These are phyloP conservation scores for Drosophila bocqueti DNA, from an alignment of 1,140 invertebrate genomes.

Conservation along the genomic window DNA sequence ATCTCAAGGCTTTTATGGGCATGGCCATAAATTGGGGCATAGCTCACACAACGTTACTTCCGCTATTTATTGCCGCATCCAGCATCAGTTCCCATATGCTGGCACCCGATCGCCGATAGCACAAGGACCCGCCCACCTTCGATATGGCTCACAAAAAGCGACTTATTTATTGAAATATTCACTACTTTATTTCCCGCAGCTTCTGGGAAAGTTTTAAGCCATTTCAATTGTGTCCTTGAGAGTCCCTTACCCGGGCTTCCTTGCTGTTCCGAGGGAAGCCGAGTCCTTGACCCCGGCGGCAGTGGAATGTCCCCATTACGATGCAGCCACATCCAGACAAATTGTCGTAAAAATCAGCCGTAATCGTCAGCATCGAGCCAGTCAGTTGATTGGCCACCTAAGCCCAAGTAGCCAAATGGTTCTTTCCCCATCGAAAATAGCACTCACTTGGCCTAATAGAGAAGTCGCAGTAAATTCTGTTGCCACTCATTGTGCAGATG, in stretches of 20 bases:
- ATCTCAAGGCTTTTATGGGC: slow-evolving; percentile 58
- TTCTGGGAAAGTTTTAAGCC: slow-evolving; percentile 61
- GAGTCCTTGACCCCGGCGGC: slow-evolving; percentile 65
- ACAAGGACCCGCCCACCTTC: slow-evolving; percentile 6
- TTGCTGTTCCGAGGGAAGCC: not conserved
- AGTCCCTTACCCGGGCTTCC: slow-evolving; percentile 26
- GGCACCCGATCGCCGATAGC: slow-evolving; percentile 47
- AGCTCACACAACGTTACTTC: slow-evolving; percentile 42
- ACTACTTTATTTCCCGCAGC: slow-evolving; percentile 37
- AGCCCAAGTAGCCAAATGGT: slow-evolving; percentile 9
- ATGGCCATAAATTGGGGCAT: slow-evolving; percentile 61
- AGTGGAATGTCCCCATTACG: slow-evolving; percentile 50
- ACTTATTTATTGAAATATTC: slow-evolving; percentile 65
- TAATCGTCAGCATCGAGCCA: slow-evolving; percentile 61
- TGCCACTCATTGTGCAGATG: slow-evolving; percentile 39
- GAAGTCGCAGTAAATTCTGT: slow-evolving; percentile 51
- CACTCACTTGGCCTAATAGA: slow-evolving; percentile 58
- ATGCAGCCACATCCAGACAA: slow-evolving; percentile 65
- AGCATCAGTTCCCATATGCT: slow-evolving; percentile 71
- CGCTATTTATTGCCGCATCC: slow-evolving; percentile 62
- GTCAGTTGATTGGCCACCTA: slow-evolving; percentile 58
- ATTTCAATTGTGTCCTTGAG: slow-evolving; percentile 63
- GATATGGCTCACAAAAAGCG: slow-evolving; percentile 24
- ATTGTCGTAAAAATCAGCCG: slow-evolving; percentile 66
- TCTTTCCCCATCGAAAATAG: slow-evolving; percentile 19